phyloP scores from a whole-genome alignment of 2,113 vertebrate species.

The Sceloporus undulatus region DNA sequence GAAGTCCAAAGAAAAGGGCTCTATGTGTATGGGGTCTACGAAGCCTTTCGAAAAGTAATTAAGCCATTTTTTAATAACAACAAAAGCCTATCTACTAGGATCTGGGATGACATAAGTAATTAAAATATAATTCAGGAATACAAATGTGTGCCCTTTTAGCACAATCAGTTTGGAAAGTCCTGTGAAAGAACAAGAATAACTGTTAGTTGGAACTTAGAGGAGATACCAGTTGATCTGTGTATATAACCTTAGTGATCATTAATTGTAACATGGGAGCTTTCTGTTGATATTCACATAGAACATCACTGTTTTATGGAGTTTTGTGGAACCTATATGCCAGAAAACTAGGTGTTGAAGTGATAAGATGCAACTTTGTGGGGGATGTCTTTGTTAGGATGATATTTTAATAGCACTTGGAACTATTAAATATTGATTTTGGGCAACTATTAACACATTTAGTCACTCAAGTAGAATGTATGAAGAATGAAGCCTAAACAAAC shows the following conservation, averaged over 20 bases:
- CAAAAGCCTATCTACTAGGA: conserved; percentile 73
- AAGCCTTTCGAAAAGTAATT: conserved; percentile 73
- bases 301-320: not conserved
- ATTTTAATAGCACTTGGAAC: not conserved
- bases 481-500: not conserved
- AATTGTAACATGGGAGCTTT: not conserved
- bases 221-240: not conserved
- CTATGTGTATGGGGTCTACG: conserved; percentile 71
- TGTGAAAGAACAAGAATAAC: conserved; percentile 36
- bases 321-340: not conserved
- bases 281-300: not conserved
- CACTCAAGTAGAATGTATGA: not conserved
- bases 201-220: conserved; percentile 54
- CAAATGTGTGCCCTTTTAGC: conserved; percentile 60
- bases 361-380: not conserved
- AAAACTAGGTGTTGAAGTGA: conserved; percentile 6
- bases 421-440: not conserved
- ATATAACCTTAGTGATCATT: conserved; percentile 13
- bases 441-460: conserved; percentile 2
- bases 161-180: conserved; percentile 2
- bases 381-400: not conserved
- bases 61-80: conserved; percentile 66
- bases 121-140: conserved; percentile 75
- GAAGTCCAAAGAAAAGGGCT: conserved; percentile 79
- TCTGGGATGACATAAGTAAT: conserved; percentile 71